Evolutionary conservation across 2,797 vertebrate species (phyloP).

Genomic region (Acanthiza pusilla): DNA sequence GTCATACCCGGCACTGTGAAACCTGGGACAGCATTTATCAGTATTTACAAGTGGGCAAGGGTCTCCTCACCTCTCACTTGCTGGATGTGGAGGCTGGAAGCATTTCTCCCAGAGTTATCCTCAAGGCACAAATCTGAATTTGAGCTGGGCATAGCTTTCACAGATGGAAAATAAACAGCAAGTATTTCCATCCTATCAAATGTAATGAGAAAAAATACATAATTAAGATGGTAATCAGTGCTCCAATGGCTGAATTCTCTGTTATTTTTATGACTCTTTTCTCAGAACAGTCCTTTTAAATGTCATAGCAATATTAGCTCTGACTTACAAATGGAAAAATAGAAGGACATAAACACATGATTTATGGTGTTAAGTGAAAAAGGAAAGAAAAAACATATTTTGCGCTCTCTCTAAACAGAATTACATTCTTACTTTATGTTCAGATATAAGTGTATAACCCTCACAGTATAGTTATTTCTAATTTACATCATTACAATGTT

Average conservation of each 20-base stretch:
- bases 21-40: background rate
- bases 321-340: conserved; percentile 1
- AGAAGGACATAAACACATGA: background rate
- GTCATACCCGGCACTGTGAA: background rate
- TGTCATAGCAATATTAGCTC: conserved; percentile 10
- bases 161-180: background rate
- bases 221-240: conserved; percentile 10
- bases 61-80: background rate
- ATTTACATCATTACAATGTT: background rate
- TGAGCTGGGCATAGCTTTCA: background rate
- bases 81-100: background rate
- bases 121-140: background rate
- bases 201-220: conserved; percentile 29
- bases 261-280: conserved; percentile 3
- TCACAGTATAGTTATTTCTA: background rate
- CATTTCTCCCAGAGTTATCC: background rate
- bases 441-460: background rate
- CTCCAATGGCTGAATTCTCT: background rate
- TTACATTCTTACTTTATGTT: background rate
- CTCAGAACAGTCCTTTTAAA: conserved; percentile 22
- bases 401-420: background rate
- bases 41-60: background rate
- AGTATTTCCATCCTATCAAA: background rate
- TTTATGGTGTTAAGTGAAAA: background rate
- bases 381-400: background rate